A percentile compares a stretch with the other conserved stretches of the same genome.
Conservation (phyloP, 2,888 invertebrate species). For the Eilema caniola region DNA sequence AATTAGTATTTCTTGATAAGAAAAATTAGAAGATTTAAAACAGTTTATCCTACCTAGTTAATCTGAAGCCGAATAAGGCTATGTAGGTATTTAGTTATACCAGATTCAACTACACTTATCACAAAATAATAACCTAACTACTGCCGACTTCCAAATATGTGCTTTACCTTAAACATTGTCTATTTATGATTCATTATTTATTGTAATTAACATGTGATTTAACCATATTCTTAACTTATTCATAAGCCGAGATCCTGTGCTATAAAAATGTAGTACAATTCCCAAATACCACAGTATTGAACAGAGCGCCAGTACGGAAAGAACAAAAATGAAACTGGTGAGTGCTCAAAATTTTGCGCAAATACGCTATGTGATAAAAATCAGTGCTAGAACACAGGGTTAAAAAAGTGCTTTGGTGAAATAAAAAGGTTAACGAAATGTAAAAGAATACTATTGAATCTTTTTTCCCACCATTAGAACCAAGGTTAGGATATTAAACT, state of each 20-base stretch:
- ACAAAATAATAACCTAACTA: not conserved
- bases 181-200: not conserved
- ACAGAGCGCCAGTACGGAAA: not conserved
- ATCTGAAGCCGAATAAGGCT: not conserved
- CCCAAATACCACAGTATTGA: constrained; percentile 2
- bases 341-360: constrained; percentile 1
- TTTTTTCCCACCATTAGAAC: not conserved
- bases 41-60: not conserved
- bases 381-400: not conserved
- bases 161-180: not conserved
- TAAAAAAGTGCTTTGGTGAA: not conserved
- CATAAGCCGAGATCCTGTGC: not conserved
- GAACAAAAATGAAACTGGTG: not conserved
- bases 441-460: not conserved
- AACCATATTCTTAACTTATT: not conserved
- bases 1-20: not conserved
- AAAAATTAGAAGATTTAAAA: not conserved
- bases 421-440: not conserved
- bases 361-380: not conserved
- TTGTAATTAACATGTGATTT: not conserved
- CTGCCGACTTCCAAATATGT: not conserved
- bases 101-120: not conserved
- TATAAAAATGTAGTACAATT: not conserved
- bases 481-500: not conserved
- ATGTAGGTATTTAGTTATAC: not conserved